These are phyloP conservation scores for Hyphantria cunea DNA, from an alignment of 1,140 invertebrate genomes.

Conservation along the genomic window DNA sequence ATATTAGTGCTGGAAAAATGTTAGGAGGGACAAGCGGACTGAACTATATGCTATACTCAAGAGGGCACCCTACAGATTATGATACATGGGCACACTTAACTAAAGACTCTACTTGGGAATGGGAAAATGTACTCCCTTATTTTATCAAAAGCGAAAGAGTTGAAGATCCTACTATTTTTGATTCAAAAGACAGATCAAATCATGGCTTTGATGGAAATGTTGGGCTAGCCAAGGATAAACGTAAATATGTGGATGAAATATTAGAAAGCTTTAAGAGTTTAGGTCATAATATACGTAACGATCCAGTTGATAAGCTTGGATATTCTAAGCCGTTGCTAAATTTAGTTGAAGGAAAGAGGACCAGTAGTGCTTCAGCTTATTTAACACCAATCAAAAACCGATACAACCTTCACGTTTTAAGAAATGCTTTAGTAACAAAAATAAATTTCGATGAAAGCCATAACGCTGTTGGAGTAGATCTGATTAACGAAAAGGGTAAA, in stretches of 20 bases:
- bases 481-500: conserved; percentile 48
- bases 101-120: conserved; percentile 26
- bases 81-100: conserved; percentile 18
- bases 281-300: conserved; percentile 11
- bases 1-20: conserved; percentile 15
- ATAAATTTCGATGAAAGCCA: conserved; percentile 78
- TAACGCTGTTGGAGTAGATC: conserved; percentile 84
- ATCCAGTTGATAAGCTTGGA: conserved; percentile 8
- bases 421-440: conserved; percentile 62
- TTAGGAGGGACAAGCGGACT: conserved; percentile 19
- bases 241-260: conserved; percentile 2
- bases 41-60: conserved; percentile 15
- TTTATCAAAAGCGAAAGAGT: conserved; percentile 27
- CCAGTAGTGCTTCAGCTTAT: conserved; percentile 83
- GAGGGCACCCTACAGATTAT: conserved; percentile 14
- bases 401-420: conserved; percentile 71
- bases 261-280: conserved; percentile 22
- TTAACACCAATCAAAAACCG: conserved; percentile 75
- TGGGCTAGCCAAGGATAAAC: conserved; percentile 8
- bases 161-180: conserved; percentile 3
- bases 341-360: conserved; percentile 48
- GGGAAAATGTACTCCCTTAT: conserved; percentile 27
- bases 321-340: conserved; percentile 2
- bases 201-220: conserved; percentile 26
- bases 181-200: conserved; percentile 4